These are phyloP conservation scores for Theretra japonica DNA, from an alignment of 2,888 invertebrate genomes.

Conservation along the genomic window DNA sequence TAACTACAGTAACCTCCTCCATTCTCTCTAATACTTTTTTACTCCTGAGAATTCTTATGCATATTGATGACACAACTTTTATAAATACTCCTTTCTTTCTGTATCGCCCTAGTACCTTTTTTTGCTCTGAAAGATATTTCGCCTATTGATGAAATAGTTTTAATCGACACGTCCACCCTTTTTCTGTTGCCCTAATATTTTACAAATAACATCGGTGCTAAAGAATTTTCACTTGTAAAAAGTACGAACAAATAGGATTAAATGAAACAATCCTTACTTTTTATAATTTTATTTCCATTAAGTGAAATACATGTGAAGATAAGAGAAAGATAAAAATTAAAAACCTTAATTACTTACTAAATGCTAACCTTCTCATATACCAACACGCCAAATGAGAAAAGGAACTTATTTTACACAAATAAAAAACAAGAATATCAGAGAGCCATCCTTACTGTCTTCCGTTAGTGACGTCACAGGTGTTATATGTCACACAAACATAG, in stretches of 20 bases:
- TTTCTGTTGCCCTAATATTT: no score
- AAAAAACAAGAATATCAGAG: constrained; percentile 12
- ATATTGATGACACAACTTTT: no score
- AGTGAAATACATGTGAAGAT: constrained; percentile 14
- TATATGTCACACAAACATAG: not conserved
- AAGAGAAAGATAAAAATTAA: not conserved
- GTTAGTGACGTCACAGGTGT: not conserved
- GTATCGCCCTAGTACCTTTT: no score
- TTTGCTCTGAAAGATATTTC: no score
- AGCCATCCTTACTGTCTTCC: not conserved
- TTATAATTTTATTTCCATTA: constrained; percentile 12
- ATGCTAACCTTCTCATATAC: constrained; percentile 13
- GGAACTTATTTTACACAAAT: constrained; percentile 16
- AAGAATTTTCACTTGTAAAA: not conserved
- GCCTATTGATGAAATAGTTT: no score
- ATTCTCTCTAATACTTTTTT: no score
- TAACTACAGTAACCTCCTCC: no score
- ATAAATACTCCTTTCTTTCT: no score
- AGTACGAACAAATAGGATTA: not conserved
- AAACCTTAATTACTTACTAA: not conserved
- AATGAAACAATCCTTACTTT: constrained; percentile 14
- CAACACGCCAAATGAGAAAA: constrained; percentile 9
- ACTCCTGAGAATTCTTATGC: no score
- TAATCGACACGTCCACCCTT: no score
- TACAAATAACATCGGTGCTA: no score